These are phyloP conservation scores for Drosophila kepulauana DNA, from an alignment of 1,140 invertebrate genomes.

Conservation along the genomic window DNA sequence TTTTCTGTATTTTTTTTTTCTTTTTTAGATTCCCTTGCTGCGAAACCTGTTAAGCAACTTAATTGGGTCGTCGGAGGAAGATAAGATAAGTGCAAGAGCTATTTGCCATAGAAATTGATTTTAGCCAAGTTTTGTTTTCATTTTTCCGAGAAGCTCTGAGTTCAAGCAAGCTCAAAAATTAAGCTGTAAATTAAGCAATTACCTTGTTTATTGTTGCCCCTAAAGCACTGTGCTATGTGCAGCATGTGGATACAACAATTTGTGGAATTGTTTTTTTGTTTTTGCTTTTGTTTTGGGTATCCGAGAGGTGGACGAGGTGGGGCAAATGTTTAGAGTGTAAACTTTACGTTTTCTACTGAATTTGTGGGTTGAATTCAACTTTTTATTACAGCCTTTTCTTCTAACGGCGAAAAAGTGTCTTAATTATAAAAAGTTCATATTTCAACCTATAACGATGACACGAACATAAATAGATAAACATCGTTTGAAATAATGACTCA, in stretches of 20 bases:
- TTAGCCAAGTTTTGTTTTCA: constrained; percentile 22
- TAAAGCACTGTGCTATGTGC: not conserved
- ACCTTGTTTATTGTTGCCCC: constrained; percentile 25
- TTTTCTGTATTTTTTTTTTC: not conserved
- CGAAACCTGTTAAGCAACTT: constrained; percentile 22
- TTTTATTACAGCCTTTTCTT: constrained; percentile 8
- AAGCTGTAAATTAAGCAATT: constrained; percentile 31
- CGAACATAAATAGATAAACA: constrained; percentile 22
- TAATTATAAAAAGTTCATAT: constrained; percentile 10
- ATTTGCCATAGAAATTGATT: constrained; percentile 49
- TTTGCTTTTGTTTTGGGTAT: not conserved
- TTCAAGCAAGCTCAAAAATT: constrained; percentile 20
- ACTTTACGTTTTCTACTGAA: constrained; percentile 31
- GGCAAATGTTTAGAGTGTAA: constrained; percentile 9
- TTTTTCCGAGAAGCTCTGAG: not conserved
- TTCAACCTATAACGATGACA: constrained; percentile 16
- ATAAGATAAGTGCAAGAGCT: constrained; percentile 39
- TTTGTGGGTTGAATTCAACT: constrained; percentile 18
- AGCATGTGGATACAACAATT: constrained; percentile 18
- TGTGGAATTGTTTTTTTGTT: constrained; percentile 9
- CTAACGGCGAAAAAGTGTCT: not conserved
- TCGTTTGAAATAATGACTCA: constrained; percentile 30
- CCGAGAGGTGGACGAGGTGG: not conserved
- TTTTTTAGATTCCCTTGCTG: not conserved
- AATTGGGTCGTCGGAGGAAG: constrained; percentile 45